Percentiles rank a stretch among this genome's conserved stretches.
Conservation (phyloP, 2,888 invertebrate genomes). For the Agrochola lychnidis region DNA sequence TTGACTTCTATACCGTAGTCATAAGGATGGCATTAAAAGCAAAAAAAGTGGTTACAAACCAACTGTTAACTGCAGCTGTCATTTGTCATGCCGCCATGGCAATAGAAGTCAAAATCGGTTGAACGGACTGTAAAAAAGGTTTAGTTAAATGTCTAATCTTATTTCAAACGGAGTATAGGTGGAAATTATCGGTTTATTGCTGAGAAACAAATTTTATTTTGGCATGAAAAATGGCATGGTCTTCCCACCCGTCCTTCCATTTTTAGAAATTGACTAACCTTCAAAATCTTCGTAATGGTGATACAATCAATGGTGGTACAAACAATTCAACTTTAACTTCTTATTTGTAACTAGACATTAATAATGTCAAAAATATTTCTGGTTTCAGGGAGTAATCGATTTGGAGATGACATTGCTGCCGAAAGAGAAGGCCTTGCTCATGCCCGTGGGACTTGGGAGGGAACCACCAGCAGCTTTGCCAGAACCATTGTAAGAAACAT, state of each 20-base stretch:
- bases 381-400: conserved; percentile 92
- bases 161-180: too few species aligned
- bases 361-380: not conserved
- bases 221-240: not conserved
- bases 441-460: conserved; percentile 92
- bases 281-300: not conserved
- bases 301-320: not conserved
- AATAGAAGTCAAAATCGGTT: too few species aligned
- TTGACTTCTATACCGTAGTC: too few species aligned
- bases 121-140: too few species aligned
- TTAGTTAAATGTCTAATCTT: too few species aligned
- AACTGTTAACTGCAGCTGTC: too few species aligned
- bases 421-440: conserved; percentile 90
- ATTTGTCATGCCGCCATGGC: too few species aligned
- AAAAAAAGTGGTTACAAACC: too few species aligned
- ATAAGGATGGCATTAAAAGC: too few species aligned
- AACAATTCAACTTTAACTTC: not conserved
- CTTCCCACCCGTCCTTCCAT: not conserved
- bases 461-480: conserved; percentile 92
- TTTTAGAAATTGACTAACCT: not conserved
- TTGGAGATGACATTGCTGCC: conserved; percentile 92
- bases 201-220: not conserved
- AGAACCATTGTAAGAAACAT: conserved; percentile 89
- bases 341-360: not conserved
- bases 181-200: not conserved